A percentile compares a stretch with the other conserved stretches of the same genome.
phyloP scores from a whole-genome alignment of 2,888 invertebrate species.

The Conops quadrifasciatus region DNA sequence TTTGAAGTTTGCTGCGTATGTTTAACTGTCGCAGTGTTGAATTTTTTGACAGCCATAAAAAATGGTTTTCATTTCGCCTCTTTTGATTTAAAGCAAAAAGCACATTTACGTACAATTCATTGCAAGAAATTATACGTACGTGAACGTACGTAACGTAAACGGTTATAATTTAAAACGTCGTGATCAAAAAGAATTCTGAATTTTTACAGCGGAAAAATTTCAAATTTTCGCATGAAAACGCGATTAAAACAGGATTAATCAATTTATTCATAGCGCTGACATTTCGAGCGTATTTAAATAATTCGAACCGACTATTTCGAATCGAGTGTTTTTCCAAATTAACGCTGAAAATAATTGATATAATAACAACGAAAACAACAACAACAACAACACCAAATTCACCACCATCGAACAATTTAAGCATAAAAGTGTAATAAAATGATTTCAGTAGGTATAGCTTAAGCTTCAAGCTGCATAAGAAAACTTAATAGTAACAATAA shows the following conservation, averaged over 20 bases:
- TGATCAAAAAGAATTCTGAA: too few relatives aligned
- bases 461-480: background rate
- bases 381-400: background rate
- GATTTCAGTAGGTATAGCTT: too few relatives aligned
- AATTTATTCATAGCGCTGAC: background rate
- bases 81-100: too few relatives aligned
- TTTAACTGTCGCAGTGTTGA: too few relatives aligned
- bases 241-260: background rate
- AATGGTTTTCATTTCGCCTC: too few relatives aligned
- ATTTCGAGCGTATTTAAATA: slow-evolving; percentile 1
- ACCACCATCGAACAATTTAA: background rate
- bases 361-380: background rate
- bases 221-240: background rate
- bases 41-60: too few relatives aligned
- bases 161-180: too few relatives aligned
- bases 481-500: background rate
- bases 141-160: too few relatives aligned
- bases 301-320: background rate
- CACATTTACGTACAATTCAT: too few relatives aligned
- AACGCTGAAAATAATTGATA: background rate
- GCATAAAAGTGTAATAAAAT: slow-evolving; percentile 13
- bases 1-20: too few relatives aligned
- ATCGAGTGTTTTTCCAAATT: background rate
- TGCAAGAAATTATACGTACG: too few relatives aligned
- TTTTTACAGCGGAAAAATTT: too few relatives aligned